These are phyloP conservation scores for Drosophila bipectinata DNA, from an alignment of 1,140 invertebrate species.

Conservation along the genomic window DNA sequence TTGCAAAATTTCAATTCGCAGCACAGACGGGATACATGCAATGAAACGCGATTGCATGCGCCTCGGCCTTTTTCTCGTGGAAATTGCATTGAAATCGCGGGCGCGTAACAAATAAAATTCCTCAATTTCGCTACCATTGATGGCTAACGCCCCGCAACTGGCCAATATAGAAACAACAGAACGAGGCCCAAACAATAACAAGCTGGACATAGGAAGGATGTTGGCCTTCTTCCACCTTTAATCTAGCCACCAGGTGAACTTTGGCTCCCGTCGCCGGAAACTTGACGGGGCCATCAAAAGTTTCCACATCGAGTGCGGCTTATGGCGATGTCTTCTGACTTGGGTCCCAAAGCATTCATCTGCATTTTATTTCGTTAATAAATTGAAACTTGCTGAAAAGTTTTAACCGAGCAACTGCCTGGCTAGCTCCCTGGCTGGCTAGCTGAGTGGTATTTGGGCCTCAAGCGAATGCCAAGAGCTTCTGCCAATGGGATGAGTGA, in stretches of 20 bases:
- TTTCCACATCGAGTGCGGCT: slow-evolving; percentile 63
- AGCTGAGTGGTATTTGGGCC: slow-evolving; percentile 13
- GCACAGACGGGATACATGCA: slow-evolving; percentile 32
- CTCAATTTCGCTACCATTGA: slow-evolving; percentile 61
- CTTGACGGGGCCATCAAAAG: slow-evolving; percentile 71
- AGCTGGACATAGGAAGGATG: slow-evolving; percentile 5
- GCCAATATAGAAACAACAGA: slow-evolving; percentile 32
- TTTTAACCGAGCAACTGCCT: slow-evolving; percentile 40
- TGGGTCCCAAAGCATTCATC: slow-evolving; percentile 57
- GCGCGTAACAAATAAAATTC: slow-evolving; percentile 80
- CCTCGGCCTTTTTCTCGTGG: slow-evolving; percentile 16
- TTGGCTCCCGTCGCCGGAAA: slow-evolving; percentile 30
- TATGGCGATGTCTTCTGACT: slow-evolving; percentile 50
- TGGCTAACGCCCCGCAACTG: slow-evolving; percentile 49
- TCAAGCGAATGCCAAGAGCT: slow-evolving; percentile 39
- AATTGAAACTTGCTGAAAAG: slow-evolving; percentile 76
- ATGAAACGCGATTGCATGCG: slow-evolving; percentile 30
- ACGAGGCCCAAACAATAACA: slow-evolving; percentile 3
- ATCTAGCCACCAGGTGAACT: slow-evolving; percentile 21
- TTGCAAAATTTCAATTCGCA: slow-evolving; percentile 48
- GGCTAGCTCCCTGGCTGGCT: not conserved
- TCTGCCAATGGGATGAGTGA: slow-evolving; percentile 26
- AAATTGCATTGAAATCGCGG: slow-evolving; percentile 75
- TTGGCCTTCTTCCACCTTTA: not conserved
- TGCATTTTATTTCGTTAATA: slow-evolving; percentile 82